Evolutionary conservation across 2,113 vertebrate species (phyloP), one percentile per base, ranked within the genome.

Genomic region (Malurus elegans): DNA sequence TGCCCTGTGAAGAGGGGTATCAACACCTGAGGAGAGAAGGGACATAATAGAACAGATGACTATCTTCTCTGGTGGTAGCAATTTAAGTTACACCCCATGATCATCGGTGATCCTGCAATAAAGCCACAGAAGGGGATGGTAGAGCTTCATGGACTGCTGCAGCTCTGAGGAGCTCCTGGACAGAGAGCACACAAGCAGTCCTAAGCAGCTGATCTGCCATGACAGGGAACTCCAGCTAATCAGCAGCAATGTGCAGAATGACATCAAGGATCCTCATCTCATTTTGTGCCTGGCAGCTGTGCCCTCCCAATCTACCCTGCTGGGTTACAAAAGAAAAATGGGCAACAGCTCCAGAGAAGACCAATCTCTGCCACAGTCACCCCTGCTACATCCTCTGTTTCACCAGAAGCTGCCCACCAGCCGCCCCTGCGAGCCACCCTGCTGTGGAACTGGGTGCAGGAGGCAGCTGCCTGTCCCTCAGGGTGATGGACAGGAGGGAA

Each of bases 1-100:
- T 97, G 64, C 17, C 97, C 98, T 84, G 98, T 97, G 79, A 98
- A 95, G 34, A 97, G 54, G 11, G 98, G 98, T 69, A 98, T 96
- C 95, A 99, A 72, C n/a, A 98, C 48, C 98, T 99, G 81, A 36
- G 29, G 75, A 94, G 34, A 94, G 23, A 73, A 95, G 11, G 16
- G 32, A 89, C 26, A 54, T 24, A 2, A n/a, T 25, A 71, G 26
- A 19, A 79, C 26, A 36, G 20, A 4, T 2, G 3, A 21, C 23
- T 17, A 21, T 42, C 48, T 86, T 47, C 51, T 66, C 29, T 58
- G 21, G 9, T 34, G 38, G 25, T 4, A 51, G 36, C 19, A 47
- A 32, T 57, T 73, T 29, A 60, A 61, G 14, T 64, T 66, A 64
- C 11, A 72, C 2, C 25, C 8, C 32, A 14, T 9, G 26, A 53